Percentiles rank a stretch among this genome's conserved stretches.
Conservation (phyloP, 2,888 invertebrate genomes). For the Malacosoma neustria region DNA sequence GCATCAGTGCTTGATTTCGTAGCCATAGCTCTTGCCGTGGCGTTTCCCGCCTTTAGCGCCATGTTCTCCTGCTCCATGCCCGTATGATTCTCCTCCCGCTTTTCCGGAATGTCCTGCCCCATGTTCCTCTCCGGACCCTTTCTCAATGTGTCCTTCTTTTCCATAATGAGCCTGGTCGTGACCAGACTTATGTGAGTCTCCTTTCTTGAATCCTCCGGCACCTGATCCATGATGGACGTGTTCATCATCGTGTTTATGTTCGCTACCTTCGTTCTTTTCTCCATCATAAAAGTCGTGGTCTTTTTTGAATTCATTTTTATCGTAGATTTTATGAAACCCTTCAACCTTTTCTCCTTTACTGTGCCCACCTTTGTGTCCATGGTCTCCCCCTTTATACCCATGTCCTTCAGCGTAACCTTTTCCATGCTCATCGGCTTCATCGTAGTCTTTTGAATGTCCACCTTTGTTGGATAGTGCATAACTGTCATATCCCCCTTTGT, state of each 20-base stretch:
- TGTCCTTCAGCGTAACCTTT: slow-evolving; percentile 66
- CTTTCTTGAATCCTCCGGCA: slow-evolving; percentile 69
- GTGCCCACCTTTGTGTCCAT: slow-evolving; percentile 65
- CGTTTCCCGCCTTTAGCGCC: slow-evolving; percentile 39
- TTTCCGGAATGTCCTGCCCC: slow-evolving; percentile 65
- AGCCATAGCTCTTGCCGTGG: slow-evolving; percentile 60
- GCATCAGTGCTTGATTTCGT: slow-evolving; percentile 46
- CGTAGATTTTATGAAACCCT: slow-evolving; percentile 80
- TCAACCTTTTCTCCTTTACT: slow-evolving; percentile 77
- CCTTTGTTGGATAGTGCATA: slow-evolving; percentile 67
- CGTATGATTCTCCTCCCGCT: slow-evolving; percentile 61
- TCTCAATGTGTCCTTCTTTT: slow-evolving; percentile 65
- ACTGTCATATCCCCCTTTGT: slow-evolving; percentile 67
- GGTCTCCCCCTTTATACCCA: slow-evolving; percentile 67
- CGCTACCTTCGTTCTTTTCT: slow-evolving; percentile 74
- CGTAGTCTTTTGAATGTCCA: slow-evolving; percentile 66
- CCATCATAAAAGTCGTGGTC: slow-evolving; percentile 82
- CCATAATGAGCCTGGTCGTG: slow-evolving; percentile 61
- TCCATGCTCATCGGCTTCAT: slow-evolving; percentile 63
- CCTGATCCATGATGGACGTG: slow-evolving; percentile 65
- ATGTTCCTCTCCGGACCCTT: slow-evolving; percentile 57
- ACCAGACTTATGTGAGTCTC: slow-evolving; percentile 66
- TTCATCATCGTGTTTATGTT: slow-evolving; percentile 72
- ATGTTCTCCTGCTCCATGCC: slow-evolving; percentile 64
- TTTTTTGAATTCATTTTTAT: slow-evolving; percentile 83